These are phyloP conservation scores for Chamaetylas fuelleborni DNA, from an alignment of 2,113 vertebrate genomes.

Conservation along the genomic window DNA sequence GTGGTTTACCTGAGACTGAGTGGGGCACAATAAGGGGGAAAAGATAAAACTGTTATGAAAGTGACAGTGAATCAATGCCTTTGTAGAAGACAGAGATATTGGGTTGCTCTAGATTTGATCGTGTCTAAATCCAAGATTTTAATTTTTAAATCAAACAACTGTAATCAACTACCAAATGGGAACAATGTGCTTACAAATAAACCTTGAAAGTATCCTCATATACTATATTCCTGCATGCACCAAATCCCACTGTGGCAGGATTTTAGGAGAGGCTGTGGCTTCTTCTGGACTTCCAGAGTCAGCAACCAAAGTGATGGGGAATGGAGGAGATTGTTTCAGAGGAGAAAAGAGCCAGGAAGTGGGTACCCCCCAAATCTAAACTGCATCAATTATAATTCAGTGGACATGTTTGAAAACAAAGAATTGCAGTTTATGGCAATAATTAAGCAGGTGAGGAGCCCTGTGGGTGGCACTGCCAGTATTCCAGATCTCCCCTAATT, in stretches of 20 bases:
- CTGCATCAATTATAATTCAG: fast-evolving
- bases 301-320: background rate
- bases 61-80: background rate
- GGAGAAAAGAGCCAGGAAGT: background rate
- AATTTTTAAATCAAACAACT: background rate
- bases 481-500: background rate
- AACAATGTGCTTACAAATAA: background rate
- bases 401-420: background rate
- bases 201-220: background rate
- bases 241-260: background rate
- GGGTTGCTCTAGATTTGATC: background rate
- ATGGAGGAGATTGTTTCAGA: background rate
- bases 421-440: background rate
- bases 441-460: background rate
- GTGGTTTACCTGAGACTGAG: background rate
- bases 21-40: background rate
- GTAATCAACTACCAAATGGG: background rate
- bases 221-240: background rate
- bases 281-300: background rate
- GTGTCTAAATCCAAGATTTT: background rate
- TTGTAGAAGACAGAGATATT: background rate
- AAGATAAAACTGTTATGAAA: background rate
- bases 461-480: background rate
- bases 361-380: background rate
- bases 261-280: background rate